A percentile compares a stretch with the other conserved stretches of the same genome.
phyloP scores from a whole-genome alignment of 1,140 invertebrate genomes.

The Adoxophyes honmai region DNA sequence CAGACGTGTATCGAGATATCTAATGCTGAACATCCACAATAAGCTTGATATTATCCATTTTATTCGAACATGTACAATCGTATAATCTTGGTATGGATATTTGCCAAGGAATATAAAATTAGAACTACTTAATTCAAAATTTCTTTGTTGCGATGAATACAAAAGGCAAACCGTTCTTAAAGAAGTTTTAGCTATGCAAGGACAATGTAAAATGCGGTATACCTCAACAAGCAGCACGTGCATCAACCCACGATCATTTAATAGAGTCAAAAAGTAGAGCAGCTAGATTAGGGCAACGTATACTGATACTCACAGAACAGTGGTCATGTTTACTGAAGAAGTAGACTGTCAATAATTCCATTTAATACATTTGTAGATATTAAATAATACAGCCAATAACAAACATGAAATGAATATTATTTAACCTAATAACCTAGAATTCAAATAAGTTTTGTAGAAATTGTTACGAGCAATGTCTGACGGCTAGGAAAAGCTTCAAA shows the following conservation, averaged over 20 bases:
- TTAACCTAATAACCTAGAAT: too few relatives aligned
- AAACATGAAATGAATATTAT: too few relatives aligned
- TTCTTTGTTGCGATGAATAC: neutral
- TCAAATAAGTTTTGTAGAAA: too few relatives aligned
- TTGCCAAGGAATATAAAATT: slow-evolving; percentile 1
- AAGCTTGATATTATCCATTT: slow-evolving; percentile 10
- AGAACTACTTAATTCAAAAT: neutral
- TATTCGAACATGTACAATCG: neutral
- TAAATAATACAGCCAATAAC: too few relatives aligned
- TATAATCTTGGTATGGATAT: neutral
- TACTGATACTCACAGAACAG: neutral
- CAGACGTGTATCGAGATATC: slow-evolving; percentile 10
- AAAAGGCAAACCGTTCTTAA: too few relatives aligned
- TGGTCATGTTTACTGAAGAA: too few relatives aligned
- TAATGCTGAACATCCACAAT: neutral
- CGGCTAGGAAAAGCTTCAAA: too few relatives aligned
- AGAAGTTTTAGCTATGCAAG: too few relatives aligned
- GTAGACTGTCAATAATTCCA: too few relatives aligned
- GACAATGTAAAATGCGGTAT: neutral
- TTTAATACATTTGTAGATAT: too few relatives aligned
- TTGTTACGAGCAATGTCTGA: too few relatives aligned
- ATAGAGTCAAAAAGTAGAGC: slow-evolving; percentile 6
- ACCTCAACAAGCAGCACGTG: neutral
- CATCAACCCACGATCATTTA: neutral
- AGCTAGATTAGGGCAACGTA: neutral